Conservation (phyloP, 2,113 vertebrate genomes). For the Xiphophorus couchianus region DNA sequence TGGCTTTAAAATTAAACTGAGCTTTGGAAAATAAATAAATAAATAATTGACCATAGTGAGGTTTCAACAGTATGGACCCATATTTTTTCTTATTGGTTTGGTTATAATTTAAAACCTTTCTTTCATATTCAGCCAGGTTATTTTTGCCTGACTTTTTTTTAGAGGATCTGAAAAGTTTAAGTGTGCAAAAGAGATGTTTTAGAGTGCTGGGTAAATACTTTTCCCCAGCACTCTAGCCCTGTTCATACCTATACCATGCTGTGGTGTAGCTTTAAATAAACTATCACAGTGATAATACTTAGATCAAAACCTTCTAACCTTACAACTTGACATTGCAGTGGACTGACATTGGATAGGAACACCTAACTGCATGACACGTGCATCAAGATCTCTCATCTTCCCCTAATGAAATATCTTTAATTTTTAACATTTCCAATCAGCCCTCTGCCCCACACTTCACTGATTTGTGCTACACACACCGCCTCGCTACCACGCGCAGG, state of each 20-base stretch:
- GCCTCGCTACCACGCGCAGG: slow-evolving; percentile 16
- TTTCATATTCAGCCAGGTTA: neutral
- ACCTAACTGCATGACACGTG: neutral
- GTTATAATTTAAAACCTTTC: neutral
- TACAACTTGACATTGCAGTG: no score
- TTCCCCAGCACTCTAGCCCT: no score
- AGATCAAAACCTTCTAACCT: no score
- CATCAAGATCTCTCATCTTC: neutral
- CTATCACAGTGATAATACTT: neutral
- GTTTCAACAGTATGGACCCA: no score
- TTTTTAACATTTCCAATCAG: slow-evolving; percentile 6
- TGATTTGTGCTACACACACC: slow-evolving; percentile 3
- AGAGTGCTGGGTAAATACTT: no score
- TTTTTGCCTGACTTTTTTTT: neutral
- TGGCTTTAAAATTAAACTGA: neutral
- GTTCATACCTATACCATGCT: neutral
- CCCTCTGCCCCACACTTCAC: neutral
- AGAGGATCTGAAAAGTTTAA: neutral
- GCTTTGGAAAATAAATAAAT: neutral
- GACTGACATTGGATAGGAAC: neutral
- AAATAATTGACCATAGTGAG: no score
- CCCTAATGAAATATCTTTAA: slow-evolving; percentile 5
- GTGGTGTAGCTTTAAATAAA: neutral
- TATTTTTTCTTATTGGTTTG: neutral
- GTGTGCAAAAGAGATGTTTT: neutral